A percentile compares a stretch with the other conserved stretches of the same genome.
phyloP scores from a whole-genome alignment of 2,797 vertebrate genomes.

The Harpagifer antarcticus region DNA sequence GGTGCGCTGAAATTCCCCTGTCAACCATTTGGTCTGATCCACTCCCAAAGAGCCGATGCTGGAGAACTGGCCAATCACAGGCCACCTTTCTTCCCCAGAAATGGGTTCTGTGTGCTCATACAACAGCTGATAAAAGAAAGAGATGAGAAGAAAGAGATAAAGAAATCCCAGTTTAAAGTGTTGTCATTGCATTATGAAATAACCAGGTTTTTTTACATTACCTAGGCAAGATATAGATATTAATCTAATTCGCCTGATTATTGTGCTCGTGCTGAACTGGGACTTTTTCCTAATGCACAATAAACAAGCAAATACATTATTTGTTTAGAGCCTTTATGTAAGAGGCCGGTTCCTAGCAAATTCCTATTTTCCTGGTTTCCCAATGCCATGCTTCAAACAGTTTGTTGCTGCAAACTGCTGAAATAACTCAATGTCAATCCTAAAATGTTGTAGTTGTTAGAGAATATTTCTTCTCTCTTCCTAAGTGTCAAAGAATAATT shows the following conservation, averaged over 20 bases:
- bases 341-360: too few species aligned
- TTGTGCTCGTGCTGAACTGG: neutral
- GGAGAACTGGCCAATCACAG: conserved; percentile 95
- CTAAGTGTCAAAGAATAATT: too few species aligned
- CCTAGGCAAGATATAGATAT: neutral
- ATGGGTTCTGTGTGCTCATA: conserved; percentile 77
- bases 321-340: neutral
- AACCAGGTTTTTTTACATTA: neutral
- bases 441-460: too few species aligned
- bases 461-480: too few species aligned
- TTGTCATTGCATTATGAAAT: neutral
- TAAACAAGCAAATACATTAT: neutral
- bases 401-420: too few species aligned
- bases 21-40: conserved; percentile 95
- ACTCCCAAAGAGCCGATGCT: conserved; percentile 96
- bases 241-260: neutral
- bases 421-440: too few species aligned
- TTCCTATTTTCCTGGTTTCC: too few species aligned
- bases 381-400: too few species aligned
- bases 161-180: neutral
- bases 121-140: conserved; percentile 84
- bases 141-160: neutral
- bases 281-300: neutral
- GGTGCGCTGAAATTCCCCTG: conserved; percentile 93
- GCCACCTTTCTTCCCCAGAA: conserved; percentile 86